A percentile compares a stretch with the other conserved stretches of the same genome.
phyloP scores from a whole-genome alignment of 53 echinoderm and acorn worm genomes.

The Holothuria leucospilota region DNA sequence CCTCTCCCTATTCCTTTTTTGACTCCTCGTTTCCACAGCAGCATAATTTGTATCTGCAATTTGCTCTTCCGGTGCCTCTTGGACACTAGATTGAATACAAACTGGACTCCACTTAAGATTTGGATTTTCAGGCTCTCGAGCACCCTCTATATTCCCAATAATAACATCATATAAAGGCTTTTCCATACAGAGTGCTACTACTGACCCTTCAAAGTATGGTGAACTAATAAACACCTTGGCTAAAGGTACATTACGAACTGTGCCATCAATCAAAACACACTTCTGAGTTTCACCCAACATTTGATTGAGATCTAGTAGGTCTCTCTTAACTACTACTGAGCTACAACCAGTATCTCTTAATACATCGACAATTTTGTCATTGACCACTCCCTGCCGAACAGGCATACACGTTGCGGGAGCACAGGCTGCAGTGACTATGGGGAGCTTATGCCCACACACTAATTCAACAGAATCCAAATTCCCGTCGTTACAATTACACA shows the following conservation, averaged over 20 bases:
- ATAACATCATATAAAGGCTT: not conserved
- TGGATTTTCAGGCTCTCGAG: not conserved
- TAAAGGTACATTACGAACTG: not conserved
- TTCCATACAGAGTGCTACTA: not conserved
- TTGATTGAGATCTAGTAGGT: not conserved
- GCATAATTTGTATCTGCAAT: too few species aligned
- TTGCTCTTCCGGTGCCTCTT: not conserved
- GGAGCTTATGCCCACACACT: too few species aligned
- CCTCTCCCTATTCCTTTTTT: not conserved
- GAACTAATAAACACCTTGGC: not conserved
- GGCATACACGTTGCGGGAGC: not conserved
- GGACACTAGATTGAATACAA: too few species aligned
- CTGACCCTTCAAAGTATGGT: not conserved
- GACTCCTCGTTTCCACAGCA: conserved; percentile 7
- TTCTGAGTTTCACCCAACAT: not conserved
- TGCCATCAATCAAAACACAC: conserved; percentile 1
- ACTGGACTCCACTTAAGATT: not conserved
- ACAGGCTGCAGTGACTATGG: too few species aligned
- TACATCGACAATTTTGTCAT: not conserved
- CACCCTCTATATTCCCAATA: conserved; percentile 17
- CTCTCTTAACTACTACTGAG: not conserved
- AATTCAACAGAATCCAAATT: too few species aligned
- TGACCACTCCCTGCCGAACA: not conserved
- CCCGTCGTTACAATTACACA: too few species aligned
- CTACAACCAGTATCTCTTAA: conserved; percentile 26